Evolutionary conservation across 2,113 vertebrate genomes (phyloP).

Genomic region (Mobula birostris): DNA sequence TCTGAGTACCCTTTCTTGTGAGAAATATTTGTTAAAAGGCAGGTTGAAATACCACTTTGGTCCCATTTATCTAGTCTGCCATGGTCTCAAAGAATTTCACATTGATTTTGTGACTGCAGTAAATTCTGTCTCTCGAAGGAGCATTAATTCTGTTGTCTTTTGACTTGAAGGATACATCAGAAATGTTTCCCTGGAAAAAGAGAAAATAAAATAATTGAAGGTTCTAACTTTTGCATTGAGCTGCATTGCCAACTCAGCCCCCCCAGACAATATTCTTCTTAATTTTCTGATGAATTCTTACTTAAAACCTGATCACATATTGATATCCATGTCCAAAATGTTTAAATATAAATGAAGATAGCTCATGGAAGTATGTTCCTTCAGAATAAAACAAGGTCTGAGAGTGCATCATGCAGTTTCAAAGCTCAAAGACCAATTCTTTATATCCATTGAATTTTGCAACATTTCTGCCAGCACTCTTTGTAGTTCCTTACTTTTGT

Average conservation of each 20-base stretch:
- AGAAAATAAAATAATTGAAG: neutral
- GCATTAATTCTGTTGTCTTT: neutral
- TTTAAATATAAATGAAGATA: neutral
- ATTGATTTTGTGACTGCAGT: neutral
- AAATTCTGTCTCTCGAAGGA: neutral
- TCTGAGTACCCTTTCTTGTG: neutral
- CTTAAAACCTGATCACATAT: neutral
- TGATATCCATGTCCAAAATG: neutral
- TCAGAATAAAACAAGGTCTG: neutral
- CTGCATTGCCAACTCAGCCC: neutral
- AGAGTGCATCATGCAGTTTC: neutral
- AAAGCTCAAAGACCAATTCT: neutral
- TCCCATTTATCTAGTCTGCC: neutral
- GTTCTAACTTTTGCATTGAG: neutral
- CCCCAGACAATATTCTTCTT: neutral
- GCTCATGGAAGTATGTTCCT: neutral
- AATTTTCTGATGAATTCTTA: neutral
- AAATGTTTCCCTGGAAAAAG: neutral
- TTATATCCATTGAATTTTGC: neutral
- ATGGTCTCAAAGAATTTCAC: neutral
- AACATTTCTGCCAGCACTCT: neutral
- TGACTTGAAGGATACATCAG: neutral
- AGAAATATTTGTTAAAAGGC: neutral
- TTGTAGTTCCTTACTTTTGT: neutral
- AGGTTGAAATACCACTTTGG: neutral